phyloP scores from a whole-genome alignment of 2,113 vertebrate species.

The Seriola aureovittata region DNA sequence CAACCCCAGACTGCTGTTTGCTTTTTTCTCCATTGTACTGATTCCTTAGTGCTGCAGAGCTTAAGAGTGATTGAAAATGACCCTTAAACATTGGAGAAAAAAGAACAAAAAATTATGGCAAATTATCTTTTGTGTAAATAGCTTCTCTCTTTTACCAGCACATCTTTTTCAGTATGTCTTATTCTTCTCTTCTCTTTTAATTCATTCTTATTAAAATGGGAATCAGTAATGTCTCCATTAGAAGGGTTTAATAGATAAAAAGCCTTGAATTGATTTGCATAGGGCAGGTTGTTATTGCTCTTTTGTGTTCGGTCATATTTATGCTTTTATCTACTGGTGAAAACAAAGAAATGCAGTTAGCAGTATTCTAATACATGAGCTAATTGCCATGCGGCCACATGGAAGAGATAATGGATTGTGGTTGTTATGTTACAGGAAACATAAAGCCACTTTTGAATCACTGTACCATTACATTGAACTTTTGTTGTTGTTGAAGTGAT shows the following conservation, averaged over 20 bases:
- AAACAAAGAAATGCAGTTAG: neutral
- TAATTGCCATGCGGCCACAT: slow-evolving; percentile 14
- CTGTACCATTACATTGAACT: neutral
- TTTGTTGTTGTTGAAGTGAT: neutral
- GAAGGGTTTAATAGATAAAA: slow-evolving; percentile 1
- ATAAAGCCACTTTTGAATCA: slow-evolving; percentile 21
- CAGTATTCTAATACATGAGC: slow-evolving; percentile 8
- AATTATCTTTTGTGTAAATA: neutral
- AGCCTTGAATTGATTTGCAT: neutral
- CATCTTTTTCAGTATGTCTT: neutral
- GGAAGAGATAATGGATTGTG: slow-evolving; percentile 32
- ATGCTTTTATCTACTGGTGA: slow-evolving; percentile 6
- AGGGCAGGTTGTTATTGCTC: slow-evolving; percentile 12
- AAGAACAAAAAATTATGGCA: neutral
- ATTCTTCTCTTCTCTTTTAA: neutral
- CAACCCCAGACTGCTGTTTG: slow-evolving; percentile 33
- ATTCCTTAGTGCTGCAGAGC: slow-evolving; percentile 6
- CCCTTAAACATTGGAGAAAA: neutral
- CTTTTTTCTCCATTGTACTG: slow-evolving; percentile 25
- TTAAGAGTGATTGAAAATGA: slow-evolving; percentile 15
- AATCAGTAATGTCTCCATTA: neutral
- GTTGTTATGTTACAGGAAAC: slow-evolving; percentile 22
- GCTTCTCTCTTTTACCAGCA: slow-evolving; percentile 4
- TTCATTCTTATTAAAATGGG: neutral
- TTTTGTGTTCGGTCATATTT: neutral